Evolutionary conservation across 2,113 vertebrate genomes (phyloP), one percentile per base, ranked within the genome.

Genomic region (Syngnathoides biaculeatus): DNA sequence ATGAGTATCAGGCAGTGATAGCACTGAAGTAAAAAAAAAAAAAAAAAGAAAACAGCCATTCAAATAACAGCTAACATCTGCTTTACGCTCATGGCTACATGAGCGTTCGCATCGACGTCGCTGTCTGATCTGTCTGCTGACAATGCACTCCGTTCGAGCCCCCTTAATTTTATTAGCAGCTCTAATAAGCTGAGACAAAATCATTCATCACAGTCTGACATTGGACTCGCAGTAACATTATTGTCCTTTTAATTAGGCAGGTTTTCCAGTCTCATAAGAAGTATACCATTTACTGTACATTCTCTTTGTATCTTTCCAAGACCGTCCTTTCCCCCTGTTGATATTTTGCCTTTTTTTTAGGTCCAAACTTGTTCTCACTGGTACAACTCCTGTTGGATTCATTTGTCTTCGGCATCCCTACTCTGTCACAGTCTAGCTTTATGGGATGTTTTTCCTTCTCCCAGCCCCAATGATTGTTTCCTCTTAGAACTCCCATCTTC

Each of bases 401-500:
- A n/a, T 71, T 35, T 67, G 66, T 57, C 68, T 77, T 43, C 76
- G 64, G 50, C 48, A 40, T 48, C 43, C 26, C 69, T 69, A 30
- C 69, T 69, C 58, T 42, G 62, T 79, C 64, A 68, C 68, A 71
- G 72, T 35, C 64, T 9, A 8, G 40, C 38, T 15, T 43, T 17
- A 26, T 62, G 60, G 67, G 24, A 67, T 79, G 82, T 83, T 75
- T 79, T 78, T 81, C 67, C 45, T 62, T 35, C 72, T 78, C 65
- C 47, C 71, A 64, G 65, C 67, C 69, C 76, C 79, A 59, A 22
- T 69, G 50, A 50, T 75, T 71, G 67, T 75, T 77, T 79, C 79
- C 67, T 79, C 74, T 77, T 74, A 75, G 78, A 62, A n/a, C 73
- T 85, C 72, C 74, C 84, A 87, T 91, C 78, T 77, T 60, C 73